Conservation (phyloP, 2,888 invertebrate species). For the Halictus quadricinctus region DNA sequence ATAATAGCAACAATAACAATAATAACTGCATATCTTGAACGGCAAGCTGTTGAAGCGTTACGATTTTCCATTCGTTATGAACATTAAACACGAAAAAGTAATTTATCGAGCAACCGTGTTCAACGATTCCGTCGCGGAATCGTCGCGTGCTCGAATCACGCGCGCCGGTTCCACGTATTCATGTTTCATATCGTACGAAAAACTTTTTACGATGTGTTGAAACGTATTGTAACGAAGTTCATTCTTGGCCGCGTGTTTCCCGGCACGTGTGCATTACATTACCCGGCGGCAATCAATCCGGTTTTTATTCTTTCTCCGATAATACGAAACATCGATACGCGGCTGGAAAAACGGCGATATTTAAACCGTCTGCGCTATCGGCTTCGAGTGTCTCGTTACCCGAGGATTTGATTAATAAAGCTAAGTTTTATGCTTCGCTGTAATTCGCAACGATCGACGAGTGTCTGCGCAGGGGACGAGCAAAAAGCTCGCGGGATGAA, state of each 20-base stretch:
- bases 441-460: neutral
- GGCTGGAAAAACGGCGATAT: neutral
- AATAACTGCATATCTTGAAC: neutral
- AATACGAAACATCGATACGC: neutral
- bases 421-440: neutral
- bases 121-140: slow-evolving; percentile 29
- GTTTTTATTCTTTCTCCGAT: slow-evolving; percentile 2
- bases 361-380: neutral
- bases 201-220: slow-evolving; percentile 22
- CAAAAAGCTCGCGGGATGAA: neutral
- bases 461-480: neutral
- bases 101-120: slow-evolving; percentile 32
- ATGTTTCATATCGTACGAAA: slow-evolving; percentile 22
- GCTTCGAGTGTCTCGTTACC: neutral
- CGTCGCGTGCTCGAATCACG: slow-evolving; percentile 33
- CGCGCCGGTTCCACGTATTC: neutral
- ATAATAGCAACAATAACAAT: neutral
- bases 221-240: slow-evolving; percentile 12
- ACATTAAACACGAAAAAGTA: slow-evolving; percentile 28
- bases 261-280: neutral
- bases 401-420: neutral
- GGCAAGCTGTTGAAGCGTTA: neutral
- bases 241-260: neutral
- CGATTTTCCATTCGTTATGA: neutral
- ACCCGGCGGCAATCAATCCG: neutral